Evolutionary conservation across 92 coral and sea anemone genomes (phyloP).

Genomic region (Porites rus): DNA sequence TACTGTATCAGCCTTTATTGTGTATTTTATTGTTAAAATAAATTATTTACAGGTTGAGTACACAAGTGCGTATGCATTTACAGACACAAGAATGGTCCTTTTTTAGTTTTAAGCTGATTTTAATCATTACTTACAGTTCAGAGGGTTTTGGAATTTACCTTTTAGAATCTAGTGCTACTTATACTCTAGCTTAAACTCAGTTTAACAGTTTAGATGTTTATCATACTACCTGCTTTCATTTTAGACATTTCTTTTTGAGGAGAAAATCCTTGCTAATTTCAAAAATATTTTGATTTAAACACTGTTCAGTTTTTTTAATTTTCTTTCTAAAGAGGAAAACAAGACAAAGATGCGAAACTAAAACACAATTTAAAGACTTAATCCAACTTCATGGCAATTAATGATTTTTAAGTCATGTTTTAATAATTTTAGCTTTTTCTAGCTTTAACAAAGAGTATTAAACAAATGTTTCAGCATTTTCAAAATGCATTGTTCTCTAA

Average conservation of each 20-base stretch:
- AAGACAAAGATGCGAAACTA: not conserved
- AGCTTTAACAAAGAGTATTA: not conserved
- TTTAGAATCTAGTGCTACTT: not conserved
- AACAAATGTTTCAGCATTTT: not conserved
- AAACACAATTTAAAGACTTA: not conserved
- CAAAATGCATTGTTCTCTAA: not conserved
- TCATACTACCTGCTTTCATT: not conserved
- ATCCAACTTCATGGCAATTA: conserved; percentile 53
- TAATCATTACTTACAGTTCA: not conserved
- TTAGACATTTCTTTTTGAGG: not conserved
- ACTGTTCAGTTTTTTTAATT: too few species aligned
- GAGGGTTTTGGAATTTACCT: not conserved
- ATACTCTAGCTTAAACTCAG: not conserved
- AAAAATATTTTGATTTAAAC: too few species aligned
- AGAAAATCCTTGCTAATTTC: too few species aligned
- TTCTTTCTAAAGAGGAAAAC: not conserved
- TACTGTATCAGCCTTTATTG: not conserved
- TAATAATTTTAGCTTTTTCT: not conserved
- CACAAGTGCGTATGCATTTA: conserved; percentile 11
- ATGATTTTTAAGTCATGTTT: not conserved
- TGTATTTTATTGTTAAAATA: conserved; percentile 43
- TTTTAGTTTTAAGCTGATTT: not conserved
- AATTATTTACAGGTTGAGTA: conserved; percentile 51
- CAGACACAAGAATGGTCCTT: not conserved
- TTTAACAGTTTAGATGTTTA: not conserved